Conservation (phyloP, 2,888 invertebrate genomes). For the Polydrusus cervinus region DNA sequence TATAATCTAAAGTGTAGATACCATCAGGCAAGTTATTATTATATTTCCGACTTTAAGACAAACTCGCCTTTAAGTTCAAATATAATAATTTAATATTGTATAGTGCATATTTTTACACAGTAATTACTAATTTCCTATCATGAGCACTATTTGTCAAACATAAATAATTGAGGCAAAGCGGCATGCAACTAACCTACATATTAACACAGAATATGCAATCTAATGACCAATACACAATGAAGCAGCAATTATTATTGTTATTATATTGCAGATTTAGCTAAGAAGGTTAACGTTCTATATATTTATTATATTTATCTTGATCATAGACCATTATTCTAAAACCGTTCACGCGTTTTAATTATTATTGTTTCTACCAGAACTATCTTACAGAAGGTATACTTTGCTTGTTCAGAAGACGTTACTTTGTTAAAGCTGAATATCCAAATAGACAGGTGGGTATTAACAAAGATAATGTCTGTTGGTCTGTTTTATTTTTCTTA, state of each 20-base stretch:
- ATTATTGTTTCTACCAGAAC: conserved; percentile 17
- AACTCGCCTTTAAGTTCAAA: neutral
- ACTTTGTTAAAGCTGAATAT: neutral
- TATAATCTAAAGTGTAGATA: too few relatives aligned
- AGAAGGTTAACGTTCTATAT: conserved; percentile 30
- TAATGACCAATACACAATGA: conserved; percentile 21
- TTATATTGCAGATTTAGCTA: conserved; percentile 17
- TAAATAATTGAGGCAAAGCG: neutral
- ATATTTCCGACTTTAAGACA: neutral
- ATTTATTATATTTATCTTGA: conserved; percentile 19
- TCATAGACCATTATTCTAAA: conserved; percentile 20
- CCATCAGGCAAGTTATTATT: neutral
- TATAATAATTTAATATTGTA: neutral
- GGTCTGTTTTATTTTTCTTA: too few relatives aligned
- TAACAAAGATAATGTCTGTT: neutral
- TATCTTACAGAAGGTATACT: conserved; percentile 7
- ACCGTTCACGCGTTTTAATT: conserved; percentile 30
- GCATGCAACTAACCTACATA: conserved; percentile 17
- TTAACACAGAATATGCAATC: conserved; percentile 15
- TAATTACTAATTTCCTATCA: conserved; percentile 2
- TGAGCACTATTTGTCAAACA: conserved; percentile 18
- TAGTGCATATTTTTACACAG: neutral
- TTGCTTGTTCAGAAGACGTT: conserved; percentile 4
- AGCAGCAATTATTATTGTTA: conserved; percentile 23
- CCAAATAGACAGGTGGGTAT: neutral